Evolutionary conservation across 2,113 vertebrate species (phyloP), one percentile per base, ranked within the genome.

Genomic region (Meleagris gallopavo): DNA sequence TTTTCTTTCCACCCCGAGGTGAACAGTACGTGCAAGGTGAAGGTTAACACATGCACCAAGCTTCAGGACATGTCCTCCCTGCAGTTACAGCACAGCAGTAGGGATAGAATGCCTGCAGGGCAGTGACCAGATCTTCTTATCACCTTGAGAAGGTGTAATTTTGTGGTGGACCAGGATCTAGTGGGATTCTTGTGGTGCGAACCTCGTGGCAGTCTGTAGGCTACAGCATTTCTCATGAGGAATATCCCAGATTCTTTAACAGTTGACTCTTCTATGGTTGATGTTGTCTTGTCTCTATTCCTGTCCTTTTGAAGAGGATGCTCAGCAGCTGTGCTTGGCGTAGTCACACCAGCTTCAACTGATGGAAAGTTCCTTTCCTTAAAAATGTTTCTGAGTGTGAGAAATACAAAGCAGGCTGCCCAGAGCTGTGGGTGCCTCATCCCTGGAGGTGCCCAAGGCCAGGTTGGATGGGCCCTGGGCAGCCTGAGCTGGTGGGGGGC

Each of bases 111-210:
- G 29, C 41, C 41, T 17, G 2, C 2, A 5, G 41, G 36, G 14
- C n/a, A 6, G 46, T 19, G 43, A 18, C 32, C 32, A 19, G 11
- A 4, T 5, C 27, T 77, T 29, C 41, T 25, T 27, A n/a, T 41
- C 21, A 7, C 11, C 30, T 14, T 22, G 29, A 64, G 65, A 48
- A 77, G 55, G 25, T 41, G 22, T 30, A 34, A 4, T 48, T 71
- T 58, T n/a, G 25, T 4, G 8, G 30, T 29, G 21, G 48, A 5
- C 17, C 5, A 0, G 2, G 41, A 38, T 36, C 48, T 50, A 58
- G 58, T 7, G 1, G 57, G 30, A 36, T 45, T 45, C 2, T 1
- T 15, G 1, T 9, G 45, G n/a, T 36, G 62, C 5, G 16, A 79
- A 22, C 46, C 67, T 48, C 18, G 4, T 11, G 9, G 54, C 3